These are phyloP conservation scores for Aeoliscus strigatus DNA, from an alignment of 2,797 vertebrate genomes.

Conservation along the genomic window DNA sequence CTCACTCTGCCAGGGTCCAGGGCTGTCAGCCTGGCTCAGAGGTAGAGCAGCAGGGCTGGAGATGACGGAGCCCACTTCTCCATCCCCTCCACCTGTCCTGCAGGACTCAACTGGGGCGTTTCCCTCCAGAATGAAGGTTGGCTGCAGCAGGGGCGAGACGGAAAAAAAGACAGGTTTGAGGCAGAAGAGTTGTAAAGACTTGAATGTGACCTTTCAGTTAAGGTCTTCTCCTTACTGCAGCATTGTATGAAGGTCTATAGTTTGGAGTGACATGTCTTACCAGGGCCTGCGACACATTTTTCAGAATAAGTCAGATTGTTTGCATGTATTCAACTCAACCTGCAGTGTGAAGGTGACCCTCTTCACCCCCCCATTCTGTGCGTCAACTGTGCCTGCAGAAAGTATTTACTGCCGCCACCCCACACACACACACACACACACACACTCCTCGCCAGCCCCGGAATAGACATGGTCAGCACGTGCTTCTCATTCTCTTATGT, in stretches of 20 bases:
- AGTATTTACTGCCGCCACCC: constrained; percentile 36
- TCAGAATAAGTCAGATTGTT: neutral
- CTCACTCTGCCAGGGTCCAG: constrained; percentile 80
- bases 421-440: no score
- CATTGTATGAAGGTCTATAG: constrained; percentile 56
- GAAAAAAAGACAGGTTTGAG: neutral
- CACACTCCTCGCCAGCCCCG: constrained; percentile 29
- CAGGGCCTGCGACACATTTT: constrained; percentile 37
- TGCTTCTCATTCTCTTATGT: constrained; percentile 13
- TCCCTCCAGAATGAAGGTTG: constrained; percentile 82
- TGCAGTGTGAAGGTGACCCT: constrained; percentile 36
- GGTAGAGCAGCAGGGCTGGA: constrained; percentile 76
- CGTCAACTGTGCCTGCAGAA: constrained; percentile 36
- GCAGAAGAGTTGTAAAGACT: neutral
- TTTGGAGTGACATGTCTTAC: constrained; percentile 58
- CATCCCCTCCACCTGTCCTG: constrained; percentile 74
- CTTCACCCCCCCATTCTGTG: constrained; percentile 8
- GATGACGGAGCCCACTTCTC: constrained; percentile 63
- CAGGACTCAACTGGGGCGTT: constrained; percentile 73
- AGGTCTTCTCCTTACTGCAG: neutral
- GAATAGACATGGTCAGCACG: constrained; percentile 50
- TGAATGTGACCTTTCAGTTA: neutral
- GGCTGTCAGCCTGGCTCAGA: constrained; percentile 44
- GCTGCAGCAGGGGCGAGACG: constrained; percentile 23
- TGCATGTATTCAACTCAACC: neutral